phyloP scores from a whole-genome alignment of 1,140 invertebrate genomes.

The Bombus difficillimus region DNA sequence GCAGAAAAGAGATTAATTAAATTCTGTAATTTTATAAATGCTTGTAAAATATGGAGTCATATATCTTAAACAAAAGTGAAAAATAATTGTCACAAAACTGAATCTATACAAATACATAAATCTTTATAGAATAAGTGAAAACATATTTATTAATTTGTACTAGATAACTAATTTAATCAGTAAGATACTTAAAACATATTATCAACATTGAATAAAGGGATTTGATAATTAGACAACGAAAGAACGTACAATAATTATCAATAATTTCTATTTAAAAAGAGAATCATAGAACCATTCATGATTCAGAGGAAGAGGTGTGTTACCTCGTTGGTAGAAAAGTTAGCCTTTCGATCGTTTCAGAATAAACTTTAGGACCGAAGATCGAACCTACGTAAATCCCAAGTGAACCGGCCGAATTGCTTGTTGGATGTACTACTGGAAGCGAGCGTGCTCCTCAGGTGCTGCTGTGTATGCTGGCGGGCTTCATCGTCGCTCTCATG shows the following conservation, averaged over 20 bases:
- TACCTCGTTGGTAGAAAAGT: constrained; percentile 47
- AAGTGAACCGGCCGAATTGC: constrained; percentile 58
- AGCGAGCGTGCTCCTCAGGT: constrained; percentile 57
- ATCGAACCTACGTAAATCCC: constrained; percentile 16
- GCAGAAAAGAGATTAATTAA: neutral
- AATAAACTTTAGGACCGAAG: constrained; percentile 11
- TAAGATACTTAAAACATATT: neutral
- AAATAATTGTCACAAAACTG: neutral
- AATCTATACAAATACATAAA: constrained; percentile 16
- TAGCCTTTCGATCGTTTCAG: constrained; percentile 35
- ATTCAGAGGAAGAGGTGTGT: constrained; percentile 46
- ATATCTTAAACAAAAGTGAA: neutral
- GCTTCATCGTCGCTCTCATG: constrained; percentile 68
- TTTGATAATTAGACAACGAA: neutral
- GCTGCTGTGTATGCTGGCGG: constrained; percentile 45
- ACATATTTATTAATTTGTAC: neutral
- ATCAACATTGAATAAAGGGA: neutral
- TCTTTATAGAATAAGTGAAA: constrained; percentile 8
- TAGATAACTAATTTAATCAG: neutral
- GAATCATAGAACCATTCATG: constrained; percentile 21
- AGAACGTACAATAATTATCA: neutral
- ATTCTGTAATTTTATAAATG: neutral
- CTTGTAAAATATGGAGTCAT: neutral
- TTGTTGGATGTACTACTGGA: constrained; percentile 43
- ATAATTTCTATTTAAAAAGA: constrained; percentile 28